Evolutionary conservation across 2,797 vertebrate species (phyloP).

Genomic region (Pseudopleuronectes americanus): DNA sequence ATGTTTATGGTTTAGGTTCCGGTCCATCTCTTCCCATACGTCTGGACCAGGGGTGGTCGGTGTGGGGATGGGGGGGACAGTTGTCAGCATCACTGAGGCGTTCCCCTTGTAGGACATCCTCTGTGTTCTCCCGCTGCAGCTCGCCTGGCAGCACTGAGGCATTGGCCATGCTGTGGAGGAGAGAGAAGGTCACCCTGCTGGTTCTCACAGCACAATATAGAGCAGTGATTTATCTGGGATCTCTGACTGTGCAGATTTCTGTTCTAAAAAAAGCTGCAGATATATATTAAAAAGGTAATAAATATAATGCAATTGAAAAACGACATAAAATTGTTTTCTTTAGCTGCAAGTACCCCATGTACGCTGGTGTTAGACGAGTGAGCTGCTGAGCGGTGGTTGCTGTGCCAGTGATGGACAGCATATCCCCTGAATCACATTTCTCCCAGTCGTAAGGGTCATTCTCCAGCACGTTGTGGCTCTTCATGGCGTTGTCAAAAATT

Average conservation of each 20-base stretch:
- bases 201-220: conserved; percentile 44
- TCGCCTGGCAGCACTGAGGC: conserved; percentile 96
- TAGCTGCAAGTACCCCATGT: conserved; percentile 88
- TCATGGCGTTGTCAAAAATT: conserved; percentile 96
- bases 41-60: conserved; percentile 88
- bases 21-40: conserved; percentile 97
- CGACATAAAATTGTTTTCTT: not conserved
- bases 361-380: conserved; percentile 90
- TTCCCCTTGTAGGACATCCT: conserved; percentile 98
- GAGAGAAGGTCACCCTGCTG: conserved; percentile 59
- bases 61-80: conserved; percentile 87
- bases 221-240: conserved; percentile 54
- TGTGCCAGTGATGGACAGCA: conserved; percentile 88
- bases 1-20: conserved; percentile 91
- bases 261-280: not conserved
- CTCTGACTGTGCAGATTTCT: conserved; percentile 53
- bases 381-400: conserved; percentile 92
- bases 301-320: too few species aligned
- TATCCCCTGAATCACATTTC: conserved; percentile 90
- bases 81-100: conserved; percentile 97
- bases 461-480: conserved; percentile 90
- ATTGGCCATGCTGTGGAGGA: conserved; percentile 92
- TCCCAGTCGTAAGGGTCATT: conserved; percentile 98
- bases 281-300: not conserved
- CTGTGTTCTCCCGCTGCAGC: conserved; percentile 95